These are phyloP conservation scores for Morpho deidamia DNA, from an alignment of 2,888 invertebrate genomes.

Conservation along the genomic window DNA sequence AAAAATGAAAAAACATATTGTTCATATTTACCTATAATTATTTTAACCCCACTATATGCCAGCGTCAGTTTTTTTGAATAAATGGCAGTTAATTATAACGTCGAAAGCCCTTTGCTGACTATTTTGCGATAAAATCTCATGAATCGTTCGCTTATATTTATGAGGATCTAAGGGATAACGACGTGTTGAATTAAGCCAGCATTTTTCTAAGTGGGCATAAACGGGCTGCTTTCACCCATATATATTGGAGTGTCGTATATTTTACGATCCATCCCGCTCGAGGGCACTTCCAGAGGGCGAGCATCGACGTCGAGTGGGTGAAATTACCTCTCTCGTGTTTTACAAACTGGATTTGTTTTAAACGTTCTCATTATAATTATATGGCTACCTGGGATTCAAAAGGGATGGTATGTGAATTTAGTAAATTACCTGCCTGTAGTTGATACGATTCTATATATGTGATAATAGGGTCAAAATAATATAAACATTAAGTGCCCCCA, in stretches of 20 bases:
- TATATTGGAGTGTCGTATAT: slow-evolving; percentile 73
- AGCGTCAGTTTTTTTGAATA: slow-evolving; percentile 28
- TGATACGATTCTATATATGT: too few relatives aligned
- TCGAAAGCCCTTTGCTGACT: slow-evolving; percentile 28
- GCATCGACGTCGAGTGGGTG: slow-evolving; percentile 62
- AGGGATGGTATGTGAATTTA: too few relatives aligned
- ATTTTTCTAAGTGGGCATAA: slow-evolving; percentile 74
- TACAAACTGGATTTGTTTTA: slow-evolving; percentile 37
- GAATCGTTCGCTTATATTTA: slow-evolving; percentile 64
- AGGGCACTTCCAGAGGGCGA: slow-evolving; percentile 56
- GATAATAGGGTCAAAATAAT: too few relatives aligned
- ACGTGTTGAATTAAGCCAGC: slow-evolving; percentile 71
- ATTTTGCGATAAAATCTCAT: slow-evolving; percentile 57
- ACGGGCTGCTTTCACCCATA: slow-evolving; percentile 60
- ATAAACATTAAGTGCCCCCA: too few relatives aligned
- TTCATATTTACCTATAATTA: too few relatives aligned
- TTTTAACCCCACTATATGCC: too few relatives aligned
- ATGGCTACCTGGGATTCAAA: background rate
- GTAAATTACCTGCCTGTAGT: too few relatives aligned
- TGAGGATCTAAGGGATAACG: slow-evolving; percentile 48
- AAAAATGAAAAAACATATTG: too few relatives aligned
- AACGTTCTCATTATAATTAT: slow-evolving; percentile 11
- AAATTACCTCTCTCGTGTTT: slow-evolving; percentile 62
- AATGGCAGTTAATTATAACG: background rate
- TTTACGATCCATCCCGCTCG: slow-evolving; percentile 67